These are phyloP conservation scores for Myopa tessellatipennis DNA, from an alignment of 2,888 invertebrate species.

Conservation along the genomic window DNA sequence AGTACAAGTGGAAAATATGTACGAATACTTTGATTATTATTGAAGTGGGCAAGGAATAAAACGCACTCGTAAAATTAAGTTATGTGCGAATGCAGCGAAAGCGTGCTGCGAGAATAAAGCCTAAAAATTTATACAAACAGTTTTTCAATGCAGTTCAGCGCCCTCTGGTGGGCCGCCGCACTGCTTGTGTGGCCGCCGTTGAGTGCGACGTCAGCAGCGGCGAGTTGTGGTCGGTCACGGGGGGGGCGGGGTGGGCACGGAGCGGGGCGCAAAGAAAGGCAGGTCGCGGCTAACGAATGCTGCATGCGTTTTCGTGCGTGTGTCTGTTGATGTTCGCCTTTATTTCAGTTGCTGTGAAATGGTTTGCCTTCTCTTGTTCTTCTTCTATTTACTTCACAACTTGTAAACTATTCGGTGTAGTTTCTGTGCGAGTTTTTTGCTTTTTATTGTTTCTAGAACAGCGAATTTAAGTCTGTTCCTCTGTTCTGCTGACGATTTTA, in stretches of 20 bases:
- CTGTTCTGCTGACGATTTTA: slow-evolving; percentile 10
- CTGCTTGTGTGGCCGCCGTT: slow-evolving; percentile 15
- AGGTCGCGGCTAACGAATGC: slow-evolving; percentile 10
- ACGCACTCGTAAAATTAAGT: slow-evolving; percentile 10
- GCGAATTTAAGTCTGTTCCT: slow-evolving; percentile 9
- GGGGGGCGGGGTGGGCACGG: slow-evolving; percentile 32
- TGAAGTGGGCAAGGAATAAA: slow-evolving; percentile 8
- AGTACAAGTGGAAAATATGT: background rate
- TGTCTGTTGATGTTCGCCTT: background rate
- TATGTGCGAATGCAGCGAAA: slow-evolving; percentile 18
- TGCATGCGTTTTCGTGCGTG: background rate
- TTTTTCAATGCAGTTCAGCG: slow-evolving; percentile 46
- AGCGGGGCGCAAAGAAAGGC: slow-evolving; percentile 12
- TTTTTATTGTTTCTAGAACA: background rate
- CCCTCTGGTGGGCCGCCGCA: slow-evolving; percentile 40
- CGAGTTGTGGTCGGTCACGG: background rate
- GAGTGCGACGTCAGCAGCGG: slow-evolving; percentile 10
- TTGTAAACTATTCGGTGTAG: slow-evolving; percentile 4
- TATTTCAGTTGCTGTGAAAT: slow-evolving; percentile 13
- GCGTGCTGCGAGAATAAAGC: slow-evolving; percentile 2
- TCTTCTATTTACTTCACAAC: background rate
- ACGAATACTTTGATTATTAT: background rate
- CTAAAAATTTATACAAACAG: slow-evolving; percentile 12
- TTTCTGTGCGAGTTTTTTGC: background rate
- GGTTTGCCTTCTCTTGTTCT: background rate